Conservation (phyloP, 2,113 vertebrate genomes). For the Aldabrachelys gigantea region DNA sequence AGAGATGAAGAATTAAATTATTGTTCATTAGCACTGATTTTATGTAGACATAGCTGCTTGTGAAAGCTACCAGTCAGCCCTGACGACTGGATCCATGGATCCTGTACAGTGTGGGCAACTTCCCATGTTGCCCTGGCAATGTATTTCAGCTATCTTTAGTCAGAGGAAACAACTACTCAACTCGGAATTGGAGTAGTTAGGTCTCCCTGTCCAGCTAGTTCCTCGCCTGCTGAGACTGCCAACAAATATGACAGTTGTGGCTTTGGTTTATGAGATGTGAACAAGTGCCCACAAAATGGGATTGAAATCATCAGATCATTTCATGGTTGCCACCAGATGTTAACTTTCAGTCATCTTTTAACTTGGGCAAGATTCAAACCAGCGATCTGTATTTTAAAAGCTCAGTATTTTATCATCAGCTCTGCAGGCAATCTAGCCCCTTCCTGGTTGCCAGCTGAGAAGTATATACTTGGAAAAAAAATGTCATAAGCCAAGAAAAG, state of each 20-base stretch:
- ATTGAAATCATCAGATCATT: neutral
- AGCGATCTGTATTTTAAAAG: neutral
- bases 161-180: neutral
- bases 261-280: neutral
- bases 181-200: slow-evolving; percentile 1
- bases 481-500: neutral
- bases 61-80: neutral
- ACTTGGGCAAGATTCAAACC: neutral
- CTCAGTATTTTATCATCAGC: neutral
- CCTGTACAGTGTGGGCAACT: neutral
- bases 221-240: neutral
- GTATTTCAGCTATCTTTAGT: neutral
- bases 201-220: neutral
- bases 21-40: neutral
- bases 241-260: neutral
- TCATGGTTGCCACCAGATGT: neutral
- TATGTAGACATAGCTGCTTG: neutral
- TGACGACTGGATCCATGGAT: neutral
- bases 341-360: neutral
- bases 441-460: neutral
- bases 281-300: neutral
- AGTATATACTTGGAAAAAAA: neutral
- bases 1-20: neutral
- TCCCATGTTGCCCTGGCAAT: neutral
- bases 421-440: neutral